These are phyloP conservation scores for Phortica variegata DNA, from an alignment of 1,140 invertebrate genomes.

Conservation along the genomic window DNA sequence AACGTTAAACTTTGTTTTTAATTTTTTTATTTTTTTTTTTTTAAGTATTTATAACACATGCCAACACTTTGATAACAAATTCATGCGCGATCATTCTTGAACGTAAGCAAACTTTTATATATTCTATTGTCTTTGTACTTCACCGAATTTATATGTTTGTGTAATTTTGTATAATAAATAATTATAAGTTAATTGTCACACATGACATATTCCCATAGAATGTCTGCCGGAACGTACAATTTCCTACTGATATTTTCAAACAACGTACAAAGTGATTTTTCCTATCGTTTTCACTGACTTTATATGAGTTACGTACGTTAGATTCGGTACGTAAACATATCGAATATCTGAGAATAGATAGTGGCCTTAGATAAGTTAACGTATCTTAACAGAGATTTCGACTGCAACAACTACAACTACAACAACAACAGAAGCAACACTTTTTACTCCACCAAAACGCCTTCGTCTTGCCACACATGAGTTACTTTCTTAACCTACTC, in stretches of 20 bases:
- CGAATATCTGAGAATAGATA: conserved; percentile 58
- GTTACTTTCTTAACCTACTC: conserved; percentile 33
- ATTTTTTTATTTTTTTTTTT: no score
- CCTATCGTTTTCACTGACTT: conserved; percentile 43
- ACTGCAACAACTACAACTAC: conserved; percentile 11
- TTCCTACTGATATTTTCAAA: conserved; percentile 48
- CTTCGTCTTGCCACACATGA: conserved; percentile 9
- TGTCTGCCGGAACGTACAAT: conserved; percentile 16
- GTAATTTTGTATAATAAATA: no score
- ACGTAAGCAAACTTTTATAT: no score
- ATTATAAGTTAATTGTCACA: no score
- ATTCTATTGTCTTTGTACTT: no score
- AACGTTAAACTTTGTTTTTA: no score
- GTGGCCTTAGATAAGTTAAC: conserved; percentile 58
- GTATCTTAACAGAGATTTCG: conserved; percentile 57
- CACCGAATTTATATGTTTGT: no score
- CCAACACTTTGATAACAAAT: no score
- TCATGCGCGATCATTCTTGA: no score
- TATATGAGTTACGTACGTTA: conserved; percentile 10
- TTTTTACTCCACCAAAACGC: conserved; percentile 26
- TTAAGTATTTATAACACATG: no score
- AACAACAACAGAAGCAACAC: background rate
- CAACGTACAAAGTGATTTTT: conserved; percentile 46
- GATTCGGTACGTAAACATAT: conserved; percentile 37
- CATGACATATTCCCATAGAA: no score